These are phyloP conservation scores for Drosophila kanapiae DNA, from an alignment of 1,140 invertebrate species.

Conservation along the genomic window DNA sequence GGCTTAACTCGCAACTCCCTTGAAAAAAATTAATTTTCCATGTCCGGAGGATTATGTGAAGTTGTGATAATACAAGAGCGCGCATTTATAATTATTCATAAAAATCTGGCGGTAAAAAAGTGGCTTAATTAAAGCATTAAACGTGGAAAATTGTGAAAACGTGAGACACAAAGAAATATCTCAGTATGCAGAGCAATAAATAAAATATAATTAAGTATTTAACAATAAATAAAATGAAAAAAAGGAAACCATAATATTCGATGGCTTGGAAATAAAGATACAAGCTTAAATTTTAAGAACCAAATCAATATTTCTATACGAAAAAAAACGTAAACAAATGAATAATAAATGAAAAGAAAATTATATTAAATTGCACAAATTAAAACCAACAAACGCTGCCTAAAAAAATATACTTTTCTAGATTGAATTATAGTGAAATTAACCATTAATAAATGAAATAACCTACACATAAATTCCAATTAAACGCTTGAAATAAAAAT, in stretches of 20 bases:
- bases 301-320: neutral
- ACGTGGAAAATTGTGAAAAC: slow-evolving; percentile 10
- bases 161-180: slow-evolving; percentile 26
- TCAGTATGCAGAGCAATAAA: slow-evolving; percentile 22
- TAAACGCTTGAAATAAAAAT: slow-evolving; percentile 8
- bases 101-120: slow-evolving; percentile 23
- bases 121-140: slow-evolving; percentile 45
- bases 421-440: slow-evolving; percentile 15
- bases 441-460: slow-evolving; percentile 7
- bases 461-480: slow-evolving; percentile 3
- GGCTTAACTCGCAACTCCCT: slow-evolving; percentile 13
- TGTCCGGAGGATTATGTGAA: slow-evolving; percentile 40
- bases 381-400: neutral
- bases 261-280: neutral
- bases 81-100: slow-evolving; percentile 31
- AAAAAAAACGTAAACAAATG: neutral
- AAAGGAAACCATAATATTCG: neutral
- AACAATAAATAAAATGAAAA: slow-evolving; percentile 1
- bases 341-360: neutral
- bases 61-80: slow-evolving; percentile 21
- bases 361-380: slow-evolving; percentile 1
- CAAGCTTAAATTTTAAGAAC: neutral
- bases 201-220: slow-evolving; percentile 44
- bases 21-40: slow-evolving; percentile 9
- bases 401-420: neutral